Conservation (phyloP, 2,888 invertebrate genomes). For the Cosmorhoe ocellata region DNA sequence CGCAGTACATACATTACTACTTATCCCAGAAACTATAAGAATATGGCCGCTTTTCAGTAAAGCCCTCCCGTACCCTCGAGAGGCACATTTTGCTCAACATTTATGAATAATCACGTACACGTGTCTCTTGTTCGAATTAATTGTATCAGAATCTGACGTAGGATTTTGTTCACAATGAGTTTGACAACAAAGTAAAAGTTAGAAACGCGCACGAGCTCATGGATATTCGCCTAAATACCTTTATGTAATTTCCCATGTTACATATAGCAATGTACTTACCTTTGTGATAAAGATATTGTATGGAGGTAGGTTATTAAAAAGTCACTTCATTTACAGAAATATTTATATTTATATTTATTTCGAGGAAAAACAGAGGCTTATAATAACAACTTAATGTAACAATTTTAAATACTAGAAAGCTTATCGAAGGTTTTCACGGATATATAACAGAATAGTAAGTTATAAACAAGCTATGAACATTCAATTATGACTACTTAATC, state of each 20-base stretch:
- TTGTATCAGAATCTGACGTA: slow-evolving; percentile 12
- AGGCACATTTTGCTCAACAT: slow-evolving; percentile 15
- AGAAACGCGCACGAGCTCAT: slow-evolving; percentile 27
- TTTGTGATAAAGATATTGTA: slow-evolving; percentile 29
- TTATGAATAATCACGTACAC: slow-evolving; percentile 19
- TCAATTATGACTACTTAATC: too few species aligned
- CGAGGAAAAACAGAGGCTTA: too few species aligned
- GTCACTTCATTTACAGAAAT: too few species aligned
- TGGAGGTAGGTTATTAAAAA: too few species aligned
- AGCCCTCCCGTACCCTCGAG: slow-evolving; percentile 1
- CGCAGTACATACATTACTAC: slow-evolving; percentile 34
- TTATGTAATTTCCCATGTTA: slow-evolving; percentile 40
- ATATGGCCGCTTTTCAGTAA: slow-evolving; percentile 20
- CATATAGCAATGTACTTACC: slow-evolving; percentile 16
- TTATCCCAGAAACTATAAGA: slow-evolving; percentile 29
- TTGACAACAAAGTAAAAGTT: slow-evolving; percentile 20
- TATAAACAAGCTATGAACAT: too few species aligned
- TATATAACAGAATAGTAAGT: too few species aligned
- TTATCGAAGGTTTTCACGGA: too few species aligned
- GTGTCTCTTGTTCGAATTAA: slow-evolving; percentile 13
- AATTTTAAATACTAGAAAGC: too few species aligned
- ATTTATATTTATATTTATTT: too few species aligned
- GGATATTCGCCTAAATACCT: slow-evolving; percentile 35
- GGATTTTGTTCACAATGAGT: slow-evolving; percentile 17
- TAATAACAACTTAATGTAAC: too few species aligned